Conservation (phyloP, 2,888 invertebrate species). For the Dermolepida albohirtum region DNA sequence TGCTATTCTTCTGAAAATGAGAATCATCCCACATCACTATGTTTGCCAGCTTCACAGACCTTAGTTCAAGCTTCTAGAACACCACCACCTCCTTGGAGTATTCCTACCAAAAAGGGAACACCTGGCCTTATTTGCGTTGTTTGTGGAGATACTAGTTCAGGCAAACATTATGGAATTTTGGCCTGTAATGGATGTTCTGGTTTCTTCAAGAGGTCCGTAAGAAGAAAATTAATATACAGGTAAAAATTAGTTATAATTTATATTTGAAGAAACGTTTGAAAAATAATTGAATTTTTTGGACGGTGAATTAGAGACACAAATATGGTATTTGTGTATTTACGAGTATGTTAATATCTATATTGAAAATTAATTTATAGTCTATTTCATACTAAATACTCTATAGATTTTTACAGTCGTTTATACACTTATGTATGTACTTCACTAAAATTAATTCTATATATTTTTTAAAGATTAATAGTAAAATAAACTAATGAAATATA, state of each 20-base stretch:
- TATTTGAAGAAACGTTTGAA: no score
- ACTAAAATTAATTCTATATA: no score
- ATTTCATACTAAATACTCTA: no score
- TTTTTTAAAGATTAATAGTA: no score
- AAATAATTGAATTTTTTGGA: no score
- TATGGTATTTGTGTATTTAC: no score
- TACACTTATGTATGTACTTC: no score
- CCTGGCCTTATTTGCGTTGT: slow-evolving; percentile 93
- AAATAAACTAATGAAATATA: no score
- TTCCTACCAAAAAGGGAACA: slow-evolving; percentile 69
- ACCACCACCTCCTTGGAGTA: slow-evolving; percentile 69
- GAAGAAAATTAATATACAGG: slow-evolving; percentile 97
- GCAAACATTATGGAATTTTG: slow-evolving; percentile 97
- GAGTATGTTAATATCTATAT: no score
- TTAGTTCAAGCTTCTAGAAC: slow-evolving; percentile 74
- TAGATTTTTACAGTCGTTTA: no score
- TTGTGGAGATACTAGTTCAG: slow-evolving; percentile 96
- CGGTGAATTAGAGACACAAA: no score
- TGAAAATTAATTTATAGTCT: no score
- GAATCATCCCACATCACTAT: slow-evolving; percentile 70
- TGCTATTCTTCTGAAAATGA: slow-evolving; percentile 64
- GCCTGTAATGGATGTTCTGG: slow-evolving; percentile 99
- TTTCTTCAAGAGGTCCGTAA: slow-evolving; percentile 97
- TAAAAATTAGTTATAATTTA: slow-evolving; percentile 65
- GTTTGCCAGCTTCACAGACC: slow-evolving; percentile 71